Base-by-base conservation (phyloP, 2,888 invertebrate genomes). In the Asteroscopus sphinx region DNA sequence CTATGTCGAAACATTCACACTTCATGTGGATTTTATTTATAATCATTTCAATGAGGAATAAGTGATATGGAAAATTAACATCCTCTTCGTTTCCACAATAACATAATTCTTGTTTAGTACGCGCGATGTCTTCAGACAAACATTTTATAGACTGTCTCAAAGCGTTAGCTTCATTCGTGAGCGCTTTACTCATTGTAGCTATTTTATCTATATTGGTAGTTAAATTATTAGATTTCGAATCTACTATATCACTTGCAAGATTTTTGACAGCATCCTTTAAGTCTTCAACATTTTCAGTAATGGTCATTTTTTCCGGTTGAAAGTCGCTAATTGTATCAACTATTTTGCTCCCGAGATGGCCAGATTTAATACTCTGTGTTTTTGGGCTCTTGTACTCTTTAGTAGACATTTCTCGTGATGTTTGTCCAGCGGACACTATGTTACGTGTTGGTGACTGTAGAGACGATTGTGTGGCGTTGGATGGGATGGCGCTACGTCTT, bases 21-120 rank as follows among this genome's bases (percentile, higher is more conserved):
- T 93, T 94, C 93, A 93, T 93, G 60, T 91, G 87, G 55, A 94
- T 93, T 82, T 90, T 93, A 73, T 93, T 94, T 32, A 94, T 81
- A 33, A 94, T 88, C 32, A 94, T 77, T 85, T 94, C 93, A 28
- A 93, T 84, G 16, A 94, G 79, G 69, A 94, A 94, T 17, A 94
- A 79, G 55, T 93, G 93, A 71, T 93, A 93, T 1, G 93, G 93
- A 65, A 91, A 92, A 71, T 88, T 86, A 0, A 86, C 80, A 30
- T 90, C 87, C 64, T 88, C 86, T 17, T 83, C 77, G 39, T 72
- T 73, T 11, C 46, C 61, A 25, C 62, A 51, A 1, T 11, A 40
- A 45, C 70, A 68, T 9, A 89, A 60, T 40, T 87, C 86, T 63
- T 85, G 76, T 82, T 92, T 92, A 2, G 91, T 90, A 13, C 78